phyloP scores from a whole-genome alignment of 2,888 invertebrate genomes.

The Altica lythri region DNA sequence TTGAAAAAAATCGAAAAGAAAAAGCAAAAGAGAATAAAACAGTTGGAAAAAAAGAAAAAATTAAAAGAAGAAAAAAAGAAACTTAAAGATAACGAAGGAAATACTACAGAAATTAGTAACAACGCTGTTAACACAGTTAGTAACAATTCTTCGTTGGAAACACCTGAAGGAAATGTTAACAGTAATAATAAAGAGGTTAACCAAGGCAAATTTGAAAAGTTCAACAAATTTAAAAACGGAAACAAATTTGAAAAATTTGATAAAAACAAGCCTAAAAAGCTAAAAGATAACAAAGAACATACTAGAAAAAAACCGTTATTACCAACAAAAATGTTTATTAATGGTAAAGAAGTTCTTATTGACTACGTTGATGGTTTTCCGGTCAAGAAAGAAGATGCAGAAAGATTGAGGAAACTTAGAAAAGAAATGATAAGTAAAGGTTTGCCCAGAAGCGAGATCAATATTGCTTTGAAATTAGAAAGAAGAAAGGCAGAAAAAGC shows the following conservation, averaged over 20 bases:
- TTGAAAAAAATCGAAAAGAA: conserved; percentile 45
- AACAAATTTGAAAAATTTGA: conserved; percentile 14
- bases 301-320: conserved; percentile 46
- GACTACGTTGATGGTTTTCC: conserved; percentile 73
- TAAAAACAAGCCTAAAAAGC: conserved; percentile 22
- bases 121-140: not conserved
- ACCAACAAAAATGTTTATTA: conserved; percentile 62
- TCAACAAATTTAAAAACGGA: conserved; percentile 24
- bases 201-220: conserved; percentile 16
- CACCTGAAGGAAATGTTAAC: no score
- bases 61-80: conserved; percentile 32
- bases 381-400: conserved; percentile 72
- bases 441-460: conserved; percentile 70
- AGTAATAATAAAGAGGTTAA: conserved; percentile 34
- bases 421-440: conserved; percentile 69
- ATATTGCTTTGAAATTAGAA: conserved; percentile 70
- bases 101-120: conserved; percentile 4
- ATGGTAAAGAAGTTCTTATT: conserved; percentile 67
- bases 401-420: conserved; percentile 65
- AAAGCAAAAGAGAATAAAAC: conserved; percentile 41
- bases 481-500: conserved; percentile 74
- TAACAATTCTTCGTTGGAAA: no score
- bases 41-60: conserved; percentile 42
- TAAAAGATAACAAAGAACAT: conserved; percentile 47
- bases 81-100: conserved; percentile 41